These are phyloP conservation scores for Panthera uncia DNA, from an alignment of 2,113 vertebrate species.

Conservation along the genomic window DNA sequence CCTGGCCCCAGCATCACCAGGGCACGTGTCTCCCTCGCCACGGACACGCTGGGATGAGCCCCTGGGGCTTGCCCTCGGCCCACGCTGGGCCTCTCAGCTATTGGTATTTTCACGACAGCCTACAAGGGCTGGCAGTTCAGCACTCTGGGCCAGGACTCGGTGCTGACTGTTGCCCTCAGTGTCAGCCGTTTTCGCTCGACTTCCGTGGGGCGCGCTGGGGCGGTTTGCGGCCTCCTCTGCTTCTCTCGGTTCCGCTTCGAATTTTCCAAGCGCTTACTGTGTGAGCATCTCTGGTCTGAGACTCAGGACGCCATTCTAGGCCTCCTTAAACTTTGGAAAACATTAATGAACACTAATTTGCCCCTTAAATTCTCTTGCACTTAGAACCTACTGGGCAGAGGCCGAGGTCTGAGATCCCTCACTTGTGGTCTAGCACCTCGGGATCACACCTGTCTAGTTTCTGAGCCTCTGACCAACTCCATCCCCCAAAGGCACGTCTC, in stretches of 20 bases:
- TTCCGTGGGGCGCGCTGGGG: fast-evolving
- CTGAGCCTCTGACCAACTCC: background rate
- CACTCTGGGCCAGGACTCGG: fast-evolving
- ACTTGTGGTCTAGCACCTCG: background rate
- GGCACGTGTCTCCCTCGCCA: fast-evolving
- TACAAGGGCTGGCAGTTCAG: background rate
- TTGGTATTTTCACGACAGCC: background rate
- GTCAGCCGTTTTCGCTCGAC: background rate
- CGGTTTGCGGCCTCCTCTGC: background rate
- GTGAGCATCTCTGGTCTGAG: background rate
- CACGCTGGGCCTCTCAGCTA: fast-evolving
- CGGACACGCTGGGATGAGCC: background rate
- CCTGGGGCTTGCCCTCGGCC: fast-evolving
- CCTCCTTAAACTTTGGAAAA: background rate
- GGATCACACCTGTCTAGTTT: fast-evolving
- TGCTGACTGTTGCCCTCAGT: background rate
- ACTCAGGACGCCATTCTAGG: no score
- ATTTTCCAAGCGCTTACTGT: background rate
- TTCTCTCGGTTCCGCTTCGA: background rate
- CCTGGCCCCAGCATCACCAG: background rate
- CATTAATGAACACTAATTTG: background rate
- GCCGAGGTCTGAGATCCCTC: background rate
- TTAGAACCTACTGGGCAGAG: background rate
- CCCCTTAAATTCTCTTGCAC: background rate
- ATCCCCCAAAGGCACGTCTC: no score